Conservation (phyloP, 2,888 invertebrate genomes). For the Nymphalis c-album region DNA sequence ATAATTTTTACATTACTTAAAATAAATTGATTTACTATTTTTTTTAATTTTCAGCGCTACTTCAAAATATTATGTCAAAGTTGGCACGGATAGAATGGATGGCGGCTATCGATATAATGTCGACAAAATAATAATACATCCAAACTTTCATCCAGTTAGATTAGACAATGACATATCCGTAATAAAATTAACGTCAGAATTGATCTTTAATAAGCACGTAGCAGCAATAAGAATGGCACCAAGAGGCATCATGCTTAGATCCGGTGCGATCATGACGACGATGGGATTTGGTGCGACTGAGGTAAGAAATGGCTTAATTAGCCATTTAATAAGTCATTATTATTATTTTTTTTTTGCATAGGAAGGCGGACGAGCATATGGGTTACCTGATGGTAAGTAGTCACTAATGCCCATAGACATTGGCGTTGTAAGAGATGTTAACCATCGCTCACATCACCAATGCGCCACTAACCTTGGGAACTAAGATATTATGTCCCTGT, state of each 20-base stretch:
- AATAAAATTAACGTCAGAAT: constrained; percentile 18
- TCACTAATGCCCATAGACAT: too few species aligned
- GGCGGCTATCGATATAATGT: constrained; percentile 20
- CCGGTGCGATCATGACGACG: constrained; percentile 10
- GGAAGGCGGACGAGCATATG: too few species aligned
- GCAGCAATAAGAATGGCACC: constrained; percentile 28
- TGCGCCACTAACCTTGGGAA: too few species aligned
- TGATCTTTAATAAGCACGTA: constrained; percentile 23
- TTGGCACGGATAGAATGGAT: constrained; percentile 27
- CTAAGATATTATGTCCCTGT: too few species aligned
- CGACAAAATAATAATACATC: constrained; percentile 25
- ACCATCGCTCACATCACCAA: too few species aligned
- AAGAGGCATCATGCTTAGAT: background rate
- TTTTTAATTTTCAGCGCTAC: constrained; percentile 11
- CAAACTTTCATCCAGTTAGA: background rate
- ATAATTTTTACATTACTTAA: too few species aligned
- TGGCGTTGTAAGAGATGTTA: too few species aligned
- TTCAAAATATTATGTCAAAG: constrained; percentile 14
- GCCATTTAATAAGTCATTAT: too few species aligned
- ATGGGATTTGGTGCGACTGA: constrained; percentile 35
- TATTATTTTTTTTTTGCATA: too few species aligned
- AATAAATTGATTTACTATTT: too few species aligned
- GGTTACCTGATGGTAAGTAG: too few species aligned
- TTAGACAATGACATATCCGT: constrained; percentile 27
- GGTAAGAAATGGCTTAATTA: background rate